Percentiles rank a stretch among this genome's conserved stretches.
Conservation (phyloP, 1,140 invertebrate species). For the Potamilus streckersoni region DNA sequence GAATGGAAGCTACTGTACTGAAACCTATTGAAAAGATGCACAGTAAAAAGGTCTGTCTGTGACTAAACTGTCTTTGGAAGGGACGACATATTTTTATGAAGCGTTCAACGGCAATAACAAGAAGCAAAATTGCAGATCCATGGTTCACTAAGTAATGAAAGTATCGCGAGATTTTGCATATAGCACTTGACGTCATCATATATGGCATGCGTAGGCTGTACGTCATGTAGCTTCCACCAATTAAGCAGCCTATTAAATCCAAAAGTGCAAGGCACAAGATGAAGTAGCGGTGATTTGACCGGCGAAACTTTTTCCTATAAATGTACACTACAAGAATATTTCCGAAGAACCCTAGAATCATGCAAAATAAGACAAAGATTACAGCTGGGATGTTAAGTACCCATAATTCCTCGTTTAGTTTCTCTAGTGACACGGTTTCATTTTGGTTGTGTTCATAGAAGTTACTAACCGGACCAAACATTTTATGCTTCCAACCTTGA, state of each 20-base stretch:
- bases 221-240: constrained; percentile 17
- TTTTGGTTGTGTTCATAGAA: constrained; percentile 1
- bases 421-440: constrained; percentile 13
- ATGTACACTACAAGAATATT: constrained; percentile 17
- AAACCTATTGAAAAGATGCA: constrained; percentile 16
- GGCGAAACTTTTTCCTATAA: constrained; percentile 19
- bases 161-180: constrained; percentile 20
- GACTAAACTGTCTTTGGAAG: constrained; percentile 18
- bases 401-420: constrained; percentile 21
- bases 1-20: constrained; percentile 9
- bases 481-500: too few species aligned
- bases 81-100: constrained; percentile 25
- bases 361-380: constrained; percentile 9
- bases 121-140: constrained; percentile 18
- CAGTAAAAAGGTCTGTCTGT: constrained; percentile 8
- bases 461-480: too few species aligned
- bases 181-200: constrained; percentile 17
- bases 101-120: constrained; percentile 20
- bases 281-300: constrained; percentile 24
- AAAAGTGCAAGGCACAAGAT: constrained; percentile 20
- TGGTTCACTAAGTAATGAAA: constrained; percentile 23
- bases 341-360: constrained; percentile 18
- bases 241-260: constrained; percentile 17
- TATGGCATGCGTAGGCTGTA: constrained; percentile 25
- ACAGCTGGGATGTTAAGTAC: constrained; percentile 19